Conservation (phyloP, 2,113 vertebrate species). For the Hyaena hyaena region DNA sequence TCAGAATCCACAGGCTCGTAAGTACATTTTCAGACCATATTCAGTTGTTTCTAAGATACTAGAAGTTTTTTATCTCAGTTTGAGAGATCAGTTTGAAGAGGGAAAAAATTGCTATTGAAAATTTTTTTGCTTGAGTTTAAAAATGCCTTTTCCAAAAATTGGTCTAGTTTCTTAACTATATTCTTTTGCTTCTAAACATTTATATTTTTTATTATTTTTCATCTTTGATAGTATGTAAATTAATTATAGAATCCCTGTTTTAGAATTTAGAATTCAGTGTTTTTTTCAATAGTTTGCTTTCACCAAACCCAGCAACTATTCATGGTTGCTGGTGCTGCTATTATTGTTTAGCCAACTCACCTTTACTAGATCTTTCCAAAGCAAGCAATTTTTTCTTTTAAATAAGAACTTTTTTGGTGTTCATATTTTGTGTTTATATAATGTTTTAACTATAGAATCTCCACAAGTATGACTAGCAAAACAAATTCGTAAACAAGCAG, state of each 20-base stretch:
- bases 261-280: neutral
- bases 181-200: slow-evolving; percentile 8
- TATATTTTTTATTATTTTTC: neutral
- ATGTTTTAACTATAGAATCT: neutral
- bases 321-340: neutral
- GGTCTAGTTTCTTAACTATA: neutral
- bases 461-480: neutral
- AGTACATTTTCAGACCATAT: slow-evolving; percentile 67
- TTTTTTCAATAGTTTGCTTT: neutral
- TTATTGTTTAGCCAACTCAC: neutral
- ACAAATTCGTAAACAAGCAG: neutral
- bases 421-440: neutral
- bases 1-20: slow-evolving; percentile 92
- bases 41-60: neutral
- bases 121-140: neutral
- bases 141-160: slow-evolving; percentile 13
- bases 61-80: neutral
- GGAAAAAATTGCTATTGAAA: neutral
- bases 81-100: neutral
- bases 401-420: neutral
- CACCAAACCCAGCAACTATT: neutral
- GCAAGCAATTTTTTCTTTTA: neutral
- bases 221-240: neutral
- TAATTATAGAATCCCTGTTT: neutral
- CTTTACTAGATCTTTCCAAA: slow-evolving; percentile 21